phyloP scores from a whole-genome alignment of 2,888 invertebrate species.

The Mythimna pallens region DNA sequence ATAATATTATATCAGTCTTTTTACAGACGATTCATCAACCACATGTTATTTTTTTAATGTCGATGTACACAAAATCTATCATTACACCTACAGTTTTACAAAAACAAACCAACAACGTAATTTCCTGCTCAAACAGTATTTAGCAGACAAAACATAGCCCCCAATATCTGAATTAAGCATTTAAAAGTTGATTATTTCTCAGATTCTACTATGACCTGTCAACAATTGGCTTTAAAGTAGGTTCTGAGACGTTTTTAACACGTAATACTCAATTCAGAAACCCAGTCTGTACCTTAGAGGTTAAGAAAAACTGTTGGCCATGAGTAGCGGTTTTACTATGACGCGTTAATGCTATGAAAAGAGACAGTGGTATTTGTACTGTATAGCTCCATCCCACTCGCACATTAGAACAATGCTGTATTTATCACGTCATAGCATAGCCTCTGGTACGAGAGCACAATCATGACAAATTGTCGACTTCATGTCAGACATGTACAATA shows the following conservation, averaged over 20 bases:
- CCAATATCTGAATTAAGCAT: too few relatives aligned
- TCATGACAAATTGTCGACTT: slow-evolving; percentile 20
- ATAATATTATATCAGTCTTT: not conserved
- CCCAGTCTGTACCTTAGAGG: not conserved
- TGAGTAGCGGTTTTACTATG: not conserved
- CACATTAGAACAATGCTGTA: not conserved
- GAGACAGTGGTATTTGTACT: not conserved
- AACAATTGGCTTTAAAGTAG: too few relatives aligned
- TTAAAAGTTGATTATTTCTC: too few relatives aligned
- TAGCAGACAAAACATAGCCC: not conserved
- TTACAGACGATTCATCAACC: not conserved
- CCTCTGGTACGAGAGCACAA: slow-evolving; percentile 12
- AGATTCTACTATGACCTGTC: too few relatives aligned
- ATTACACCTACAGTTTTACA: slow-evolving; percentile 25
- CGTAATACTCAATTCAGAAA: too few relatives aligned
- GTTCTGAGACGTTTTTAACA: too few relatives aligned
- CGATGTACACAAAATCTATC: not conserved
- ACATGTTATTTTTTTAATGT: not conserved
- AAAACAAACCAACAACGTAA: not conserved
- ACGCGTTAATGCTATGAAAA: not conserved
- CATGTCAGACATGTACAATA: slow-evolving; percentile 56
- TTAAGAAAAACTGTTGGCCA: not conserved
- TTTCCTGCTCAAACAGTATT: not conserved
- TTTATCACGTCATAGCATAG: not conserved
- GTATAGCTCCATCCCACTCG: not conserved